phyloP scores from a whole-genome alignment of 2,113 vertebrate species.

The Zapus hudsonius region DNA sequence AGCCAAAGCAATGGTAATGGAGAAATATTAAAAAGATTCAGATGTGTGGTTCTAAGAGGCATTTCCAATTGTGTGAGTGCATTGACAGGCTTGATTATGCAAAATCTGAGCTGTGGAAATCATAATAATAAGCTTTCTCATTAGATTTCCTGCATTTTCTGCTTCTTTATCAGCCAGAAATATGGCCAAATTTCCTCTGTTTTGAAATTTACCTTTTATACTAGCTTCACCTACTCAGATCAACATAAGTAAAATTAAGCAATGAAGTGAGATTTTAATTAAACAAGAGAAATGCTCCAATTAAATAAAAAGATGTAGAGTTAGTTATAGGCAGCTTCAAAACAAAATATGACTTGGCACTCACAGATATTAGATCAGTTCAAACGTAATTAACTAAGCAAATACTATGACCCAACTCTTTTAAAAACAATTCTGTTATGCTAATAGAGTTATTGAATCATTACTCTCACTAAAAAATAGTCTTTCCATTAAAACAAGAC shows the following conservation, averaged over 20 bases:
- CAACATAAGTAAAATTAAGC: conserved; percentile 54
- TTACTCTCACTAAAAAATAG: neutral
- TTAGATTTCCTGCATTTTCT: conserved; percentile 80
- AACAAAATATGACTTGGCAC: conserved; percentile 42
- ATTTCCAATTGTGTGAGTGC: conserved; percentile 68
- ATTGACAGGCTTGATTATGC: conserved; percentile 81
- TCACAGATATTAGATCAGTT: neutral
- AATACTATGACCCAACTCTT: neutral
- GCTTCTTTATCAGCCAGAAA: conserved; percentile 78
- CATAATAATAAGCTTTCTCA: conserved; percentile 81
- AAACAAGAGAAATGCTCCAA: conserved; percentile 50
- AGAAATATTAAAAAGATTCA: conserved; percentile 77
- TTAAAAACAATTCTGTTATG: conserved; percentile 14
- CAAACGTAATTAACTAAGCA: neutral
- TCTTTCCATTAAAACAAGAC: neutral
- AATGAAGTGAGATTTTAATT: conserved; percentile 65
- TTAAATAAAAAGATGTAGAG: conserved; percentile 11
- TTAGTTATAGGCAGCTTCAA: conserved; percentile 44
- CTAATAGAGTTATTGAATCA: neutral
- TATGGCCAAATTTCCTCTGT: conserved; percentile 45
- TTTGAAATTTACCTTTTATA: conserved; percentile 71
- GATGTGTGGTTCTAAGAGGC: conserved; percentile 67
- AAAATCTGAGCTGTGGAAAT: conserved; percentile 80
- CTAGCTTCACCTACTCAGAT: conserved; percentile 47
- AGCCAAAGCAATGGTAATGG: conserved; percentile 74